Conservation (phyloP, 2,797 vertebrate species). For the Sphaeramia orbicularis region DNA sequence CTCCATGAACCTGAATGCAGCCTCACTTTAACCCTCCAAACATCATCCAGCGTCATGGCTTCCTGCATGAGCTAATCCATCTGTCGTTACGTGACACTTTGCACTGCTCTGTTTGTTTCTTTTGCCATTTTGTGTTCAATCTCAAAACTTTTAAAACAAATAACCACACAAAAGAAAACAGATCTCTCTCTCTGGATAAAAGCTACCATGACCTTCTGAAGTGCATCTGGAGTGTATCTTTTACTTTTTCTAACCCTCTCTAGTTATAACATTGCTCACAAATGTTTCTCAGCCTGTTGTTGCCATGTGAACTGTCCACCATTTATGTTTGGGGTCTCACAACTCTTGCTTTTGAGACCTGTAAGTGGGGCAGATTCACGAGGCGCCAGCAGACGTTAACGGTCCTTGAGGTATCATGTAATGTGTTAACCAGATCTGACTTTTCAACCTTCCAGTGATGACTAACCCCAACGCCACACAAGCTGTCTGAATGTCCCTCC, state of each 20-base stretch:
- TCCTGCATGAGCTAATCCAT: slow-evolving; percentile 68
- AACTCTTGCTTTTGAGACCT: slow-evolving; percentile 45
- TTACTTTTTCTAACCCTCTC: slow-evolving; percentile 46
- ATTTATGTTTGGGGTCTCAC: slow-evolving; percentile 43
- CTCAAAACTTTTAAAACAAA: slow-evolving; percentile 29
- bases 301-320: slow-evolving; percentile 62
- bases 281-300: slow-evolving; percentile 58
- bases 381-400: slow-evolving; percentile 38
- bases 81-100: slow-evolving; percentile 31
- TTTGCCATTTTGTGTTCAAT: slow-evolving; percentile 41
- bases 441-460: slow-evolving; percentile 54
- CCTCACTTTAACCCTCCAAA: slow-evolving; percentile 10
- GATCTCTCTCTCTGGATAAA: slow-evolving; percentile 37
- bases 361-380: slow-evolving; percentile 34
- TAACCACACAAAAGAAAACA: slow-evolving; percentile 36
- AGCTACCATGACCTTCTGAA: slow-evolving; percentile 46
- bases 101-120: slow-evolving; percentile 37
- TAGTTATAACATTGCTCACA: slow-evolving; percentile 30
- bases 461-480: slow-evolving; percentile 55
- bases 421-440: slow-evolving; percentile 51
- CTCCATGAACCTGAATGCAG: slow-evolving; percentile 39
- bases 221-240: slow-evolving; percentile 24
- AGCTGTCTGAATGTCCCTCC: slow-evolving; percentile 36
- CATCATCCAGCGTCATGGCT: slow-evolving; percentile 31
- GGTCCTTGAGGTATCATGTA: slow-evolving; percentile 21